A percentile compares a stretch with the other conserved stretches of the same genome.
These are phyloP conservation scores for Ammodytes dubius DNA, from an alignment of 2,113 vertebrate species.

Conservation along the genomic window DNA sequence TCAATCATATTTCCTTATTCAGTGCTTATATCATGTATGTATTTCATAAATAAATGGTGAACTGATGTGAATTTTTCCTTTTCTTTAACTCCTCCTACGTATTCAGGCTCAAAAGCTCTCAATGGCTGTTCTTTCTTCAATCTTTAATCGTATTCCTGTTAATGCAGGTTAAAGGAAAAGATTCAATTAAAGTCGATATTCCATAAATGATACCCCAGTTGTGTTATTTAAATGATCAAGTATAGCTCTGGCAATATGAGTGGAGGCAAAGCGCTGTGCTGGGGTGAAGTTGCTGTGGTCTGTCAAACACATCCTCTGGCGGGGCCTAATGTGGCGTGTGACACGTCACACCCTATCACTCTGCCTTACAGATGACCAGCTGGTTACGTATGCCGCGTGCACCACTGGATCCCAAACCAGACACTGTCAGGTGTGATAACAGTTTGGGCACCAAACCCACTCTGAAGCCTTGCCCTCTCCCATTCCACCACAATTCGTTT, in stretches of 20 bases:
- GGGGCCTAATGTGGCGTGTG: constrained; percentile 70
- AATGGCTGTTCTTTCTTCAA: neutral
- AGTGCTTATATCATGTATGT: neutral
- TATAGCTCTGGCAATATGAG: constrained; percentile 57
- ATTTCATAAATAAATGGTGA: neutral
- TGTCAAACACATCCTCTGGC: constrained; percentile 75
- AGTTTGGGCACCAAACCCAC: constrained; percentile 71
- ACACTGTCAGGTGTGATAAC: constrained; percentile 86
- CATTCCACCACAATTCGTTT: constrained; percentile 49
- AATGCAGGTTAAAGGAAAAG: neutral
- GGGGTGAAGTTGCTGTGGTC: constrained; percentile 63
- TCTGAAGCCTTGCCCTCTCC: constrained; percentile 77
- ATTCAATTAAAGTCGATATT: neutral
- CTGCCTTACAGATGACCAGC: constrained; percentile 77
- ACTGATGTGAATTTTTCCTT: too few species aligned
- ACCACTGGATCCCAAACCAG: constrained; percentile 78
- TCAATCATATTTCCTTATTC: neutral
- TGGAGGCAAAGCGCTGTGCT: constrained; percentile 38
- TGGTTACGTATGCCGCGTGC: constrained; percentile 77
- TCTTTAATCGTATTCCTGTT: neutral
- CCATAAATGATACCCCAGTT: constrained; percentile 20
- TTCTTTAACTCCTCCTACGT: neutral
- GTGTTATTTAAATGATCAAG: constrained; percentile 24
- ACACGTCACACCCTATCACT: constrained; percentile 81
- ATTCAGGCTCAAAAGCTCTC: neutral